Percentiles rank a stretch among this genome's conserved stretches.
Conservation (phyloP, 2,797 vertebrate species). For the Bufotes viridis region DNA sequence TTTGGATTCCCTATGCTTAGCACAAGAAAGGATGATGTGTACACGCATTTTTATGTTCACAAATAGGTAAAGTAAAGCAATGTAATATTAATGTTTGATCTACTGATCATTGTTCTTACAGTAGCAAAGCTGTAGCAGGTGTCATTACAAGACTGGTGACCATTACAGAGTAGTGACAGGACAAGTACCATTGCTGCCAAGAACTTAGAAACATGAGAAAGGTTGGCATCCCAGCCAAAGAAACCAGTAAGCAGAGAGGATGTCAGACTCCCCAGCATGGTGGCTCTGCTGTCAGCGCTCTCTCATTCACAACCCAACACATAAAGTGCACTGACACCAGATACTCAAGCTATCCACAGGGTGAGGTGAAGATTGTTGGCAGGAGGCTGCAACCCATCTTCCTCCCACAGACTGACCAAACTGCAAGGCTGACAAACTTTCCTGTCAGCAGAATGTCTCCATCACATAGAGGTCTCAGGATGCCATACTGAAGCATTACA, state of each 20-base stretch:
- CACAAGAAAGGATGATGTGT: too few relatives aligned
- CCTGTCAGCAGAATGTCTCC: conserved; percentile 7
- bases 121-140: not conserved
- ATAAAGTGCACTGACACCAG: conserved; percentile 74
- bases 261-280: conserved; percentile 68
- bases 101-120: not conserved
- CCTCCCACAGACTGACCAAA: conserved; percentile 8
- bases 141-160: conserved; percentile 34
- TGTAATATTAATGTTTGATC: not conserved
- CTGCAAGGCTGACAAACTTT: not conserved
- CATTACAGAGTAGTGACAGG: conserved; percentile 55
- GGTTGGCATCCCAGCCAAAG: conserved; percentile 72
- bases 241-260: conserved; percentile 69
- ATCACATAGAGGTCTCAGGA: not conserved
- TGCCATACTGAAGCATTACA: not conserved
- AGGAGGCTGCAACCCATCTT: conserved; percentile 64
- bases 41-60: too few relatives aligned
- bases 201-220: conserved; percentile 75
- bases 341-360: conserved; percentile 74
- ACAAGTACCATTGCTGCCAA: conserved; percentile 73
- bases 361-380: conserved; percentile 72
- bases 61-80: too few relatives aligned
- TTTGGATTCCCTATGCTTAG: too few relatives aligned
- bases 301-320: conserved; percentile 72
- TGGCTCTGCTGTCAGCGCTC: conserved; percentile 74